Percentiles rank a stretch among this genome's conserved stretches.
These are phyloP conservation scores for Halictus quadricinctus DNA, from an alignment of 2,888 invertebrate species.

Conservation along the genomic window DNA sequence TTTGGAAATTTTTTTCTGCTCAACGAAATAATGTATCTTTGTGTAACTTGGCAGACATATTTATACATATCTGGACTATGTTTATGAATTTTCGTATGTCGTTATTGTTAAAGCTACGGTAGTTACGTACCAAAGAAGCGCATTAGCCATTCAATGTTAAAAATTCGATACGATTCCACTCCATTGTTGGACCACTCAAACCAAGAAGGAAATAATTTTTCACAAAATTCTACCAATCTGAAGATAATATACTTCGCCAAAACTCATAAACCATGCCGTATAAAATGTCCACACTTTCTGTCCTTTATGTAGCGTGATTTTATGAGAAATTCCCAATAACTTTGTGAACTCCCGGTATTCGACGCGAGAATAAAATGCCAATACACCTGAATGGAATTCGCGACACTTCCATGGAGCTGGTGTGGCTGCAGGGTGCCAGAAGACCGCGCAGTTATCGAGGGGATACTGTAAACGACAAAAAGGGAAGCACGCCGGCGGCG, in stretches of 20 bases:
- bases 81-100: no score
- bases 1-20: background rate
- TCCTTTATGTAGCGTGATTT: background rate
- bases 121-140: no score
- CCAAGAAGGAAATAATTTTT: background rate
- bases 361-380: background rate
- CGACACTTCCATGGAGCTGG: background rate
- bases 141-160: no score
- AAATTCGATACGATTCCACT: no score
- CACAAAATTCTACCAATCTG: background rate
- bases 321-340: background rate
- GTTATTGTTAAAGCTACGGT: no score
- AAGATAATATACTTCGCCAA: background rate
- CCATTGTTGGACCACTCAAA: background rate
- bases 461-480: background rate
- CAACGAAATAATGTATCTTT: no score
- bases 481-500: background rate
- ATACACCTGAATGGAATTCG: background rate
- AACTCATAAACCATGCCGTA: no score
- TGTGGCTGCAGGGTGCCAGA: background rate
- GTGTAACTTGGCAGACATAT: no score
- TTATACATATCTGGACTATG: no score
- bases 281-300: no score
- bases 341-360: background rate
- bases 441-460: background rate